Percentiles rank a stretch among this genome's conserved stretches.
phyloP scores from a whole-genome alignment of 2,797 vertebrate species.

The Varecia variegata region DNA sequence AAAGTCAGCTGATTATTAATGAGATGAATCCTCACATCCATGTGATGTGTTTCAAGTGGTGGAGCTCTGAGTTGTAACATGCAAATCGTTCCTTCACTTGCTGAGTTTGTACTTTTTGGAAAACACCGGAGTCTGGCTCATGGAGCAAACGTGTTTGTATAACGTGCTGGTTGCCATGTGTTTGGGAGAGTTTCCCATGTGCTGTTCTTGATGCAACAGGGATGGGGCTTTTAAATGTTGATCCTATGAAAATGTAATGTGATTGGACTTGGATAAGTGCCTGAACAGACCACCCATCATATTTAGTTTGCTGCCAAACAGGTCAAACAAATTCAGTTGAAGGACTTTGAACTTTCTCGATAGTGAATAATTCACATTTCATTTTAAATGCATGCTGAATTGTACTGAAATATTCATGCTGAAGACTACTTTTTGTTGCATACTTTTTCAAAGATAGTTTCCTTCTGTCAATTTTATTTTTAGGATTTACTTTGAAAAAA shows the following conservation, averaged over 20 bases:
- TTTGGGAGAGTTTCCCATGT: constrained; percentile 78
- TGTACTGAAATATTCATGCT: constrained; percentile 47
- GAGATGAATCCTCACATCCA: background rate
- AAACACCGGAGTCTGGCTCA: constrained; percentile 69
- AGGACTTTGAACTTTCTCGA: constrained; percentile 71
- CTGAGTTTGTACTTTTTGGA: constrained; percentile 71
- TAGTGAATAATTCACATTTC: constrained; percentile 69
- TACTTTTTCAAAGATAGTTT: constrained; percentile 41
- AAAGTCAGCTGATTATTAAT: background rate
- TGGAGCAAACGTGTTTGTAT: constrained; percentile 70
- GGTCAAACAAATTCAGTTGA: constrained; percentile 72
- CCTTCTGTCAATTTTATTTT: constrained; percentile 38
- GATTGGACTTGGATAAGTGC: constrained; percentile 80
- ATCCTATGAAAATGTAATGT: constrained; percentile 77
- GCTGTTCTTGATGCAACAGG: constrained; percentile 78
- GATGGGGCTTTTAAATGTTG: constrained; percentile 79
- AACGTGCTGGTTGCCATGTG: constrained; percentile 79
- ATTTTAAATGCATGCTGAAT: constrained; percentile 58
- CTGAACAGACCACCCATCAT: constrained; percentile 81
- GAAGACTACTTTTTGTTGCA: constrained; percentile 19
- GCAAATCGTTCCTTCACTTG: constrained; percentile 65
- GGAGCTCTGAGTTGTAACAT: constrained; percentile 62
- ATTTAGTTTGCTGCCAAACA: constrained; percentile 83
- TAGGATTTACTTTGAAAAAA: background rate
- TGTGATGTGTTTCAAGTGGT: background rate